A percentile compares a stretch with the other conserved stretches of the same genome.
These are phyloP conservation scores for Tragelaphus strepsiceros DNA, from an alignment of 2,113 vertebrate species.

Conservation along the genomic window DNA sequence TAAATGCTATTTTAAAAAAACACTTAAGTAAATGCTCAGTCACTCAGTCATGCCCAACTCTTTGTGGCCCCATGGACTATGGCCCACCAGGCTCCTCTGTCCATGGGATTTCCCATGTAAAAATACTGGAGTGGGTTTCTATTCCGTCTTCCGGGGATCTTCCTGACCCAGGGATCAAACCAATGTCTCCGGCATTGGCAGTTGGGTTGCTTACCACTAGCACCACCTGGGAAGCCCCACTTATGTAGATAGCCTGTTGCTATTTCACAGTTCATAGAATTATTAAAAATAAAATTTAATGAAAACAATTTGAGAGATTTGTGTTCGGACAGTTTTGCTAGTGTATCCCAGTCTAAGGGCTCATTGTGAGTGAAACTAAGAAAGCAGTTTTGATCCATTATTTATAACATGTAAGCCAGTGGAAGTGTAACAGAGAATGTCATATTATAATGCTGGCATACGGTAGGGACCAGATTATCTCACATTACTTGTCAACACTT, in stretches of 20 bases:
- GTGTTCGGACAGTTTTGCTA: not conserved
- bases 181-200: not conserved
- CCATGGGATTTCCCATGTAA: not conserved
- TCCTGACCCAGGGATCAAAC: not conserved
- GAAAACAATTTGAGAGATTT: not conserved
- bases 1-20: not conserved
- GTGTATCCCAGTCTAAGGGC: not conserved
- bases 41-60: not conserved
- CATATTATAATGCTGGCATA: not conserved
- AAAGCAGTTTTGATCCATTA: slow-evolving; percentile 10
- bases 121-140: not conserved
- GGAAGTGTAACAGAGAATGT: not conserved
- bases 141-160: not conserved
- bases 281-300: slow-evolving; percentile 21
- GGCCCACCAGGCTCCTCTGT: not conserved
- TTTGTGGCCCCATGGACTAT: not conserved
- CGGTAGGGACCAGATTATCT: slow-evolving; percentile 24
- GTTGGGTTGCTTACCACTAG: not conserved
- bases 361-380: not conserved
- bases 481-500: not conserved
- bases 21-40: not conserved
- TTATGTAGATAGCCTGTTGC: not conserved
- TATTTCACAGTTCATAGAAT: not conserved
- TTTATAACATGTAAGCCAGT: slow-evolving; percentile 6
- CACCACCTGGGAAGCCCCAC: not conserved